Base-by-base conservation (phyloP, 2,113 vertebrate genomes). In the Salvator merianae region DNA sequence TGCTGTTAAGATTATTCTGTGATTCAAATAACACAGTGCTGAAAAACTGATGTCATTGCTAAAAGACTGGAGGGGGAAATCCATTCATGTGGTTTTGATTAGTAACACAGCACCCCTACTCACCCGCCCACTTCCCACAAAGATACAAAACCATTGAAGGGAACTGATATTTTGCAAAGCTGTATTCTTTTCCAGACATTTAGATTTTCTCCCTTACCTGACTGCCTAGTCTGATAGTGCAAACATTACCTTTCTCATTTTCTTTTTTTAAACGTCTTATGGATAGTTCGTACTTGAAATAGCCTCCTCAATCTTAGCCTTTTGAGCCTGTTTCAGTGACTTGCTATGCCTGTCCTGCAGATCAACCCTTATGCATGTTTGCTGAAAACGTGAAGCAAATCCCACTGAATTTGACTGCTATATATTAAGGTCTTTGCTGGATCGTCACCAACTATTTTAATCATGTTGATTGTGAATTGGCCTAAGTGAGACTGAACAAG, bases 391-490 rank as follows among this genome's bases (percentile, higher is more conserved):
- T 65, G 7, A 65, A 65, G 26, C 28, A 28, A 65, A 65, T 28
- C 63, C 63, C 28, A 30, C 63, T 65, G 26, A 28, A 26, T 7
- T 65, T 30, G 28, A 26, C 28, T 43, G 38, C 40, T 40, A 4
- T 66, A 65, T 65, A 65, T 65, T 26, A 65, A 65, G 63, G 26
- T 65, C 63, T 65, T 65, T 65, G 38, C 16, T 66, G 62, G 38
- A 66, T 79, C 18, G 43, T 22, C 66, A 22, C 77, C 62, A 79
- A 40, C 62, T n/a, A 63, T 79, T 79, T 79, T 79, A 79, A 24
- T 14, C 30, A 40, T 40, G 36, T 72, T 72, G 38, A 72, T n/a
- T 38, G 24, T 43, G 13, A 22, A 24, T 66, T 79, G 62, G 47
- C 62, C 66, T 79, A 43, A 75, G 13, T 75, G 36, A 38, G 22